Evolutionary conservation across 2,113 vertebrate genomes (phyloP), one percentile per base, ranked within the genome.

Genomic region (Cavia porcellus): DNA sequence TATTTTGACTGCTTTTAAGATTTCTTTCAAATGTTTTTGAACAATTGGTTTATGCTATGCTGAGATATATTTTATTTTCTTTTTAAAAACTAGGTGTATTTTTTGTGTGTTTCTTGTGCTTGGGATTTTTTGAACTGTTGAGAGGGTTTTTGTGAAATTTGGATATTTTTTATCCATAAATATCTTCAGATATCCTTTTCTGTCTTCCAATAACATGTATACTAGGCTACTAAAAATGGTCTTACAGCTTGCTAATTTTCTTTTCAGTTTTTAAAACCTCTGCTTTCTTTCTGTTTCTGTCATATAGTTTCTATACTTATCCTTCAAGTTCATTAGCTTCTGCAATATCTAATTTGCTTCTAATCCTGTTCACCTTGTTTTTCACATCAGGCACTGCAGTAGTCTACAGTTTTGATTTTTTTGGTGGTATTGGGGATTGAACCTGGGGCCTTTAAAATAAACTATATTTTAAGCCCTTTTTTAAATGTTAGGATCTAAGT

Each of bases 111-210:
- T 62, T 95, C 28, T 55, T 92, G 57, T 74, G 28, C 38, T 81
- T 95, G n/a, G n/a, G 24, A 50, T 68, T 83, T 77, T 20, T 59
- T 95, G 68, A 92, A 30, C 20, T 83, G 83, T 59, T 79, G 77
- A 4, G 20, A 55, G 80, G 20, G 30, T 61, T 89, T 84, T 79
- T 52, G 62, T 86, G 72, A 72, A 42, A 24, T 93, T 86, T 62
- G 42, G 52, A 32, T 55, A 85, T 5, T 89, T 79, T 89, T 89
- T 1, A 96, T 22, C 35, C n/a, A 52, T 72, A 24, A 52, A 13
- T 85, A 47, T 93, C 66, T 89, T 96, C 10, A 80, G 30, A 62
- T 72, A 35, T 12, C 84, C 77, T 85, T 50, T 90, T 85, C 86
- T 79, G 70, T 84, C 68, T 61, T n/a, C 62, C 5, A 79, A 8